These are phyloP conservation scores for Eretmochelys imbricata DNA, from an alignment of 2,113 vertebrate species.

Conservation along the genomic window DNA sequence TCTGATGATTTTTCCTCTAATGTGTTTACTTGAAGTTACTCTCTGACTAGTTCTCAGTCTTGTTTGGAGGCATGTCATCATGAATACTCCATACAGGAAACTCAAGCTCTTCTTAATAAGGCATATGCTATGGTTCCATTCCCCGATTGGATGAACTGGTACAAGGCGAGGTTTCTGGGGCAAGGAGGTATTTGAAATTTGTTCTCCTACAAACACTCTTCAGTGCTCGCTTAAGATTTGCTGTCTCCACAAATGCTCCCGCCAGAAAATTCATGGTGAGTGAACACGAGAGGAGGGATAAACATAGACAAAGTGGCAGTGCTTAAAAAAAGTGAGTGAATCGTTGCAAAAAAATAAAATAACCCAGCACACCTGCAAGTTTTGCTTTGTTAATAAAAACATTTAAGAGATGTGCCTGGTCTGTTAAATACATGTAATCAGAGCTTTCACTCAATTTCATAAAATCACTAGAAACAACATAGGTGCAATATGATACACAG, in stretches of 20 bases:
- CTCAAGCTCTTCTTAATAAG: neutral
- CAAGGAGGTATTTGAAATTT: neutral
- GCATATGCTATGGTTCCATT: too few relatives aligned
- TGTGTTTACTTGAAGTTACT: neutral
- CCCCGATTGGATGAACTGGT: neutral
- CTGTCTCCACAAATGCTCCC: neutral
- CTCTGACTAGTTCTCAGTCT: neutral
- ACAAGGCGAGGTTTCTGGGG: neutral
- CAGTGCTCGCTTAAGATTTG: neutral
- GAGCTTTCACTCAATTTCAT: neutral
- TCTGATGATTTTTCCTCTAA: neutral
- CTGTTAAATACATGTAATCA: neutral
- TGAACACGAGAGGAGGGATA: neutral
- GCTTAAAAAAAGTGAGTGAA: neutral
- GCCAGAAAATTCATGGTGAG: neutral
- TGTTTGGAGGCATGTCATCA: neutral
- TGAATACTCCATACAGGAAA: neutral
- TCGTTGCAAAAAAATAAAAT: neutral
- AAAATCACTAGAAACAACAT: neutral
- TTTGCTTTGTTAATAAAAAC: neutral
- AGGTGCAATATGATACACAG: neutral
- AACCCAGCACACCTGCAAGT: neutral
- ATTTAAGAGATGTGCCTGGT: neutral
- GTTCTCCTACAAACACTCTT: neutral
- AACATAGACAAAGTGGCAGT: neutral